Conservation (phyloP, 2,797 vertebrate genomes). For the Macropus fuliginosus region DNA sequence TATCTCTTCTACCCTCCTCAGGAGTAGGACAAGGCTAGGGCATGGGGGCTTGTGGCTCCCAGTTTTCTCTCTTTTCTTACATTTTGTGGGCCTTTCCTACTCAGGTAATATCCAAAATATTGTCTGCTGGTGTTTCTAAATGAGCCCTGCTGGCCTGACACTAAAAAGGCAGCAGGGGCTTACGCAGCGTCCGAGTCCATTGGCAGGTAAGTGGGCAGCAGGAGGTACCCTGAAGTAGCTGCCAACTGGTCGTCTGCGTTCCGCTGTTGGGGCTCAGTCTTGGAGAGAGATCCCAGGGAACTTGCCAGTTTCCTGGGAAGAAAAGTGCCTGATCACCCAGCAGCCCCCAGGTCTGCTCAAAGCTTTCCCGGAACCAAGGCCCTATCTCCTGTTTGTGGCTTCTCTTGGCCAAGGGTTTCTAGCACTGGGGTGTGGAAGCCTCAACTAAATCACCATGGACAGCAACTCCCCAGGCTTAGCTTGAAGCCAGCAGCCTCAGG, state of each 20-base stretch:
- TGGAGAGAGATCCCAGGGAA: constrained; percentile 6
- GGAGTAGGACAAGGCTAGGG: background rate
- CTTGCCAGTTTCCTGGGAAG: constrained; percentile 5
- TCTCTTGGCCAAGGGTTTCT: background rate
- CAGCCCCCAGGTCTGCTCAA: background rate
- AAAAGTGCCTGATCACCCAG: background rate
- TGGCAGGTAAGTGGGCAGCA: background rate
- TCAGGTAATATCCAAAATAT: background rate
- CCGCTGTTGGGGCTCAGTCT: background rate
- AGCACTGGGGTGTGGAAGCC: background rate
- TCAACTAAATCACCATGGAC: background rate
- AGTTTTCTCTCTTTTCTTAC: background rate
- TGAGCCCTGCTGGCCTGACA: background rate
- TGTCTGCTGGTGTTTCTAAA: background rate
- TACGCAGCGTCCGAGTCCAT: background rate
- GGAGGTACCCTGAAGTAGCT: background rate
- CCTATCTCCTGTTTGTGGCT: background rate
- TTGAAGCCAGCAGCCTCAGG: background rate
- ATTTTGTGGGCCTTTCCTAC: background rate
- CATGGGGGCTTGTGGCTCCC: background rate
- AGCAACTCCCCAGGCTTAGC: background rate
- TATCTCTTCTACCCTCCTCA: background rate
- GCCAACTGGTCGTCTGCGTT: background rate
- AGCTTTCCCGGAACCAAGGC: background rate
- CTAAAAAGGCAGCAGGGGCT: background rate